Evolutionary conservation across 2,797 vertebrate species (phyloP), one percentile per base, ranked within the genome.

Genomic region (Phaenicophaeus curvirostris): DNA sequence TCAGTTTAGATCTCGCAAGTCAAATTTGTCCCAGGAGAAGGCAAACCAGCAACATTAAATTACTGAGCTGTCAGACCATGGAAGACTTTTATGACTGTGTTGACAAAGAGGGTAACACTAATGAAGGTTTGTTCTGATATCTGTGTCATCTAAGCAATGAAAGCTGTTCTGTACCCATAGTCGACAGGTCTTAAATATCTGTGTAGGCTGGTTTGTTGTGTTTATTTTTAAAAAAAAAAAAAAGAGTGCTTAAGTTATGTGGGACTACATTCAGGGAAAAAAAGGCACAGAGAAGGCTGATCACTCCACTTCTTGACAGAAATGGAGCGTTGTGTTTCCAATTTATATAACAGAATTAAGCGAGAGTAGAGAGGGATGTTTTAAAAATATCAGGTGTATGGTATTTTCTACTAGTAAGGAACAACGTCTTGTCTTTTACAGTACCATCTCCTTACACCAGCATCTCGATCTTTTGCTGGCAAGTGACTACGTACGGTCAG

Each of bases 391-490:
- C 3, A 37, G 2, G 3, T 21, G 5, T 6, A 12, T 9, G 0
- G n/a, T 21, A 5, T 80, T 69, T 84, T 62, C 33, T 62, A 11
- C 42, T 48, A 80, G 1, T 2, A 54, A 90, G 48, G 28, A 93
- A 25, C 15, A n/a, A 23, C 76, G 27, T 83, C 27, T 83, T 96
- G 19, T 95, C 48, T 81, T 82, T 80, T 61, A 77, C 96, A 99
- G 99, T 98, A 82, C 96, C 98, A 4, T 99, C 99, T 83, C 99
- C 99, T 80, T 99, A 99, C 86, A 99, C 98, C 59, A 99, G 99
- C 44, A 98, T 99, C 85, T 99, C 99, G 4, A 82, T 99, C 89
- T 99, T 99, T 97, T 98, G 98, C 85, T 99, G 99, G 99, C 99
- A 99, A 97, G 98, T 99, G 86, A 99, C 98, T 91, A 97, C 98